Conservation (phyloP, 2,888 invertebrate genomes). For the Arge pagana region DNA sequence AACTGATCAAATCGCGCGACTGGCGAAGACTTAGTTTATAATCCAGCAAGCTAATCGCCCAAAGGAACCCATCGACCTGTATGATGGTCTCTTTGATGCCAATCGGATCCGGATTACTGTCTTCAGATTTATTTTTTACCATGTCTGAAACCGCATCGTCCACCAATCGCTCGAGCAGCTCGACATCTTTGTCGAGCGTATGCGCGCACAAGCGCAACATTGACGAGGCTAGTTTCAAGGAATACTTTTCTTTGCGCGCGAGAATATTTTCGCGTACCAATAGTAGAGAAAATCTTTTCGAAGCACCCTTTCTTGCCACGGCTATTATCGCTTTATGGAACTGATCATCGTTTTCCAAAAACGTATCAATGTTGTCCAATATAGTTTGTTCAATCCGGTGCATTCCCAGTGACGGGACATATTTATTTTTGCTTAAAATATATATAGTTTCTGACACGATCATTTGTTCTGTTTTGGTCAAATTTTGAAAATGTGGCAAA, state of each 20-base stretch:
- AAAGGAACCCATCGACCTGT: slow-evolving; percentile 58
- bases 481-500: slow-evolving; percentile 28
- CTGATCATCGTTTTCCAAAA: slow-evolving; percentile 52
- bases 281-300: slow-evolving; percentile 50
- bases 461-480: slow-evolving; percentile 15
- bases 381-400: slow-evolving; percentile 38
- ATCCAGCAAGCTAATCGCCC: slow-evolving; percentile 54
- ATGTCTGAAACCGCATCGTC: slow-evolving; percentile 41
- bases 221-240: slow-evolving; percentile 53
- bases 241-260: slow-evolving; percentile 49
- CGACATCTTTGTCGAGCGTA: slow-evolving; percentile 50
- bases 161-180: slow-evolving; percentile 45
- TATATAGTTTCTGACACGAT: slow-evolving; percentile 10
- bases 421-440: slow-evolving; percentile 23
- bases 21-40: slow-evolving; percentile 35
- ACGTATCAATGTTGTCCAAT: slow-evolving; percentile 47
- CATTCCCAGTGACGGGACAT: too few species aligned
- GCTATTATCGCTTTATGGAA: slow-evolving; percentile 57
- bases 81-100: slow-evolving; percentile 58
- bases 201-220: slow-evolving; percentile 57
- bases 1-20: slow-evolving; percentile 9
- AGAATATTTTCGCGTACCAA: slow-evolving; percentile 53
- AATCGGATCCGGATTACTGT: slow-evolving; percentile 34
- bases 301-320: slow-evolving; percentile 52
- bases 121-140: slow-evolving; percentile 33